Evolutionary conservation across 30 jellyfish, hydroid and myxozoan genomes (phyloP), one percentile per base, ranked within the genome.

Genomic region (Pelagia noctiluca): DNA sequence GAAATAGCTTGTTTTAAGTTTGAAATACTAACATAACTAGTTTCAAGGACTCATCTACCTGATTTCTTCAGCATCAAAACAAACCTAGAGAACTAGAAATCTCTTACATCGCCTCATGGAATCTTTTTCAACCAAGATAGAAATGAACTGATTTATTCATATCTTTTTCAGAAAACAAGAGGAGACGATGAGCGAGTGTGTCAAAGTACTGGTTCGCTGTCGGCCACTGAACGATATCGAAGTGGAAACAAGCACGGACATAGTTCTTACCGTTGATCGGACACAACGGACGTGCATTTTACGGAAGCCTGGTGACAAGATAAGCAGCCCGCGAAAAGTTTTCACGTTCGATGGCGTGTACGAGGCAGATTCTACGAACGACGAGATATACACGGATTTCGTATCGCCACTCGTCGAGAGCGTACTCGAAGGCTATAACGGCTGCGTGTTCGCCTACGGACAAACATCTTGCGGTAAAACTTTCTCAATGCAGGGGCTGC

Each of bases 391-490:
- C 78, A 38, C 72, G 32, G 99, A 93, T 35, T 77, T 84, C 49
- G 97, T 93, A 7, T 90, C 96, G 0, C 99, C 99, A 4, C 90
- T 93, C 23, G 99, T 93, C 13, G 97, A 93, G n/a, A 88, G 99
- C 82, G 91, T 93, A 1, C 81, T 93, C 68, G 89, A 69, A 35
- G 99, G 99, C 2, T 93, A 93, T 60, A 93, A 93, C 53, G 99
- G 99, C 25, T 93, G 99, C 81, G 97, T 93, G 32, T 93, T 93
- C 69, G 99, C 99, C 25, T 93, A 85, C 54, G 99, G 99, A 7
- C 99, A 93, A 82, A 93, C 99, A 31, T 93, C 99, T 57, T 93
- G 99, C 50, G 99, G 99, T 0, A 93, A 93, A 63, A 93, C 99
- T 35, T 93, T 93, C 69, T 93, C 99, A 19, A 93, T 93, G 99